phyloP scores from a whole-genome alignment of 2,888 invertebrate species.

The Dryobotodes eremita region DNA sequence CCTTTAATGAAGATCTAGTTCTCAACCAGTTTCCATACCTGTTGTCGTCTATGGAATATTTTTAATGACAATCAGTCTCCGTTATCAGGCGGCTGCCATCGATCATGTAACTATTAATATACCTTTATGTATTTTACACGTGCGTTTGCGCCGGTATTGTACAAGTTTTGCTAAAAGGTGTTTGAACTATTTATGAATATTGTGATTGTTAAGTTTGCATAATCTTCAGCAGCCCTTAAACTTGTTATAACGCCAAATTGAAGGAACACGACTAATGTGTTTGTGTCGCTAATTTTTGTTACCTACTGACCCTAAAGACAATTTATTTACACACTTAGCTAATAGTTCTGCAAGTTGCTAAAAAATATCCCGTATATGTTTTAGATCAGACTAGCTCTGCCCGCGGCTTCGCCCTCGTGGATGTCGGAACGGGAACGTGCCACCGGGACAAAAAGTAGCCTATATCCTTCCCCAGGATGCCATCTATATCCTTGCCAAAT shows the following conservation, averaged over 20 bases:
- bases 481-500: too few relatives aligned
- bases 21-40: not conserved
- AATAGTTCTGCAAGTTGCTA: not conserved
- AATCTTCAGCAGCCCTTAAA: not conserved
- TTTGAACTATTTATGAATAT: not conserved
- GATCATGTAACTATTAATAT: constrained; percentile 48
- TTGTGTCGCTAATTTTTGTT: not conserved
- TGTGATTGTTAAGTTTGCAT: not conserved
- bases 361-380: not conserved
- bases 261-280: not conserved
- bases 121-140: constrained; percentile 31
- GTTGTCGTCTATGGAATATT: constrained; percentile 50
- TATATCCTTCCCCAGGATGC: too few relatives aligned
- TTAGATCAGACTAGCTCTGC: too few relatives aligned
- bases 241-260: not conserved
- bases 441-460: too few relatives aligned
- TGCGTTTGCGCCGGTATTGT: not conserved
- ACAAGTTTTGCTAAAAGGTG: not conserved
- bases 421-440: too few relatives aligned
- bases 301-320: not conserved
- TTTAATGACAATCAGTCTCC: constrained; percentile 43
- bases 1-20: not conserved
- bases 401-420: too few relatives aligned
- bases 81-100: constrained; percentile 51
- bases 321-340: not conserved